phyloP scores from a whole-genome alignment of 2,888 invertebrate species.

The Scelioninae gen. 1 region DNA sequence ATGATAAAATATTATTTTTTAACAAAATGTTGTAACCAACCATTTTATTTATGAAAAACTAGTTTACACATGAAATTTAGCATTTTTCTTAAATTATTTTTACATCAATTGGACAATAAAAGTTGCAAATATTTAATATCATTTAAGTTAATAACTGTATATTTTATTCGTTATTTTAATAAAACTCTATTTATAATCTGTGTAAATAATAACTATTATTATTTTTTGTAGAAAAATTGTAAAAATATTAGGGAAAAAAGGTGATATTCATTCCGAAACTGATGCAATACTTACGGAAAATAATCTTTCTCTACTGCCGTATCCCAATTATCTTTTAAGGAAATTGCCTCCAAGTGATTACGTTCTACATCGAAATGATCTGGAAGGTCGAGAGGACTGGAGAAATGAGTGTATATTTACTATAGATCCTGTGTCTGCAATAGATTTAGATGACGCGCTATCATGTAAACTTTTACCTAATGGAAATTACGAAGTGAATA shows the following conservation, averaged over 20 bases:
- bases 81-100: too few relatives aligned
- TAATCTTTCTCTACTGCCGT: conserved; percentile 90
- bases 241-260: conserved; percentile 90
- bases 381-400: conserved; percentile 87
- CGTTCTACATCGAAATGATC: conserved; percentile 85
- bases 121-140: too few relatives aligned
- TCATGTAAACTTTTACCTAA: conserved; percentile 90
- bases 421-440: conserved; percentile 95
- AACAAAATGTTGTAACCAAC: too few relatives aligned
- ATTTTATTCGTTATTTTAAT: too few relatives aligned
- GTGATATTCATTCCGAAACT: conserved; percentile 91
- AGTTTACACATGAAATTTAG: too few relatives aligned
- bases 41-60: too few relatives aligned
- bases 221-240: conserved; percentile 85
- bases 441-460: conserved; percentile 97
- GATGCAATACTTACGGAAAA: conserved; percentile 92
- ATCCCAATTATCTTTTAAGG: conserved; percentile 87
- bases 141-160: too few relatives aligned
- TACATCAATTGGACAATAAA: too few relatives aligned
- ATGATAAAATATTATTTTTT: too few relatives aligned
- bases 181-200: too few relatives aligned
- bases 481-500: conserved; percentile 88
- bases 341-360: conserved; percentile 78
- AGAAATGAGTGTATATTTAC: conserved; percentile 93
- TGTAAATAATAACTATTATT: background rate